phyloP scores from a whole-genome alignment of 2,797 vertebrate species.

The Eospalax fontanierii region DNA sequence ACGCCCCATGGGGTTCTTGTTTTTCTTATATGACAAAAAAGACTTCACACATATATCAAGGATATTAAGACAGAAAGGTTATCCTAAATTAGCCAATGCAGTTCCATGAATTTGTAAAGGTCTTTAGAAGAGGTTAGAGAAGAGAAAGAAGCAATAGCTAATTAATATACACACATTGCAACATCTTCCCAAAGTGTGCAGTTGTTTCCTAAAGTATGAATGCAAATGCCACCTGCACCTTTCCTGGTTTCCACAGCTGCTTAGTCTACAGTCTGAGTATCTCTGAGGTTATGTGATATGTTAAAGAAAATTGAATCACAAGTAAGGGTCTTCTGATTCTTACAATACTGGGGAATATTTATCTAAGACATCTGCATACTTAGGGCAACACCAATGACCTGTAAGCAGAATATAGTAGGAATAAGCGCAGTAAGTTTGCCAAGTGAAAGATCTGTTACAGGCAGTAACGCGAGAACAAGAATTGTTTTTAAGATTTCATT shows the following conservation, averaged over 20 bases:
- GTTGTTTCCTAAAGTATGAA: neutral
- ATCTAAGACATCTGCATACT: neutral
- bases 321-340: neutral
- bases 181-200: neutral
- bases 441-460: no score
- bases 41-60: neutral
- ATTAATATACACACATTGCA: neutral
- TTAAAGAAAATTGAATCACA: neutral
- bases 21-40: neutral
- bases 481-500: neutral
- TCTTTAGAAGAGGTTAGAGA: neutral
- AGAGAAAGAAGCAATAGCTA: neutral
- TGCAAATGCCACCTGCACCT: neutral
- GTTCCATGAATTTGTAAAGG: neutral
- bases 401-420: neutral
- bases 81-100: neutral
- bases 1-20: neutral
- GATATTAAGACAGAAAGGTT: neutral
- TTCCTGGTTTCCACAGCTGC: neutral
- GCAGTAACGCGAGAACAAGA: neutral
- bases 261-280: neutral
- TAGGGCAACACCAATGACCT: neutral
- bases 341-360: neutral
- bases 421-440: neutral
- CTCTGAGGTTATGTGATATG: neutral